Base-by-base conservation (phyloP, 2,888 invertebrate genomes). In the Ganaspis brasiliensis region DNA sequence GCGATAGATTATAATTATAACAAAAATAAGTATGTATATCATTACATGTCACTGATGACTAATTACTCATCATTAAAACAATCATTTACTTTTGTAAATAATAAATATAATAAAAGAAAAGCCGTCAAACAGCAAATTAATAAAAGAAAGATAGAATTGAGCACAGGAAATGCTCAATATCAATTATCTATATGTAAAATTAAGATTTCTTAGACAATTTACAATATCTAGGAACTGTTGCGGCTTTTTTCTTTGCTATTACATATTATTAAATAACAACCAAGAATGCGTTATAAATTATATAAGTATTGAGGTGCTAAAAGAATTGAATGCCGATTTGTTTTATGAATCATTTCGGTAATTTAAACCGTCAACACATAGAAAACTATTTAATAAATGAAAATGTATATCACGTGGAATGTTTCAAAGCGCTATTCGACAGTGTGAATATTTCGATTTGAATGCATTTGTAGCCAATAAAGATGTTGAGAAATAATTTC, bases 401-500 rank as follows among this genome's bases (percentile, higher is more conserved):
- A 67, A 67, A 67, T 67, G 21, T 45, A 45, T 67, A 67, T 21
- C n/a, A 8, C 26, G 24, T 24, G 24, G n/a, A 67, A 67, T 45
- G 24, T 26, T 45, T 14, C 8, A 26, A 45, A 40, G 40, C 21
- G 35, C 35, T 79, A 75, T 56, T 84, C 61, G 75, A 79, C 77
- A 79, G 75, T 77, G 81, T 49, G 72, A 73, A 70, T 80, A 80
- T 80, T 83, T 84, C 73, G 63, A 74, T 85, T 84, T 74, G 79
- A 78, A 67, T 73, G 78, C 79, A 78, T 74, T 79, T 82, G 73
- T 84, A 85, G 82, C 31, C 12, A 83, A 84, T 85, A 85, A 84
- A 84, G 76, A 71, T 79, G 73, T 56, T 56, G 55, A 56, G 55
- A 56, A 56, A 56, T 56, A 56, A 56, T 56, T 56, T 26, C 24